phyloP scores from a whole-genome alignment of 2,113 vertebrate genomes.

The Coreoperca whiteheadi region DNA sequence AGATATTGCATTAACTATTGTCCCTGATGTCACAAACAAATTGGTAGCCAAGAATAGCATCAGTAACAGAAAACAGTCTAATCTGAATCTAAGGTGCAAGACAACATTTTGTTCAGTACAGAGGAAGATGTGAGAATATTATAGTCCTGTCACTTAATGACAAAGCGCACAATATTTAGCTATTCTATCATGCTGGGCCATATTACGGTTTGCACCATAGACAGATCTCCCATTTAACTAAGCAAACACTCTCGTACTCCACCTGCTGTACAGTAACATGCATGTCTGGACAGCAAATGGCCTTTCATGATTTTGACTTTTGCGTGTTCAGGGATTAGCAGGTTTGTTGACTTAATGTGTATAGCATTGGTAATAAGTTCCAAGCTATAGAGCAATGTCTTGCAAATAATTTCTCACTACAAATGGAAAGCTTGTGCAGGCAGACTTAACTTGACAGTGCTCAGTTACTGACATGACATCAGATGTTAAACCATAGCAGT shows the following conservation, averaged over 20 bases:
- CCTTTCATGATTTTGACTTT: not conserved
- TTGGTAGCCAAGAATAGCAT: too few relatives aligned
- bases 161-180: not conserved
- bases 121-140: not conserved
- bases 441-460: not conserved
- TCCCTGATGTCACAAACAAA: not conserved
- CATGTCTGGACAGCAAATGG: not conserved
- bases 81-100: not conserved
- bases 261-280: not conserved
- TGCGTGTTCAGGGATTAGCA: too few relatives aligned
- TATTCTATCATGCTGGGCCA: not conserved
- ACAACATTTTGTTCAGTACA: not conserved
- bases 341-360: not conserved
- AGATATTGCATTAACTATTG: not conserved
- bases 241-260: not conserved
- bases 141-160: not conserved
- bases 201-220: not conserved
- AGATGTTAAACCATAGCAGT: not conserved
- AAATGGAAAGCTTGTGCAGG: not conserved
- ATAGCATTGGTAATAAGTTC: not conserved
- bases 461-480: constrained; percentile 24
- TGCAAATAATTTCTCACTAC: not conserved
- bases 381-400: not conserved
- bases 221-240: not conserved
- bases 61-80: not conserved